Evolutionary conservation across 1,140 invertebrate species (phyloP), one percentile per base, ranked within the genome.

Genomic region (Pantala flavescens): DNA sequence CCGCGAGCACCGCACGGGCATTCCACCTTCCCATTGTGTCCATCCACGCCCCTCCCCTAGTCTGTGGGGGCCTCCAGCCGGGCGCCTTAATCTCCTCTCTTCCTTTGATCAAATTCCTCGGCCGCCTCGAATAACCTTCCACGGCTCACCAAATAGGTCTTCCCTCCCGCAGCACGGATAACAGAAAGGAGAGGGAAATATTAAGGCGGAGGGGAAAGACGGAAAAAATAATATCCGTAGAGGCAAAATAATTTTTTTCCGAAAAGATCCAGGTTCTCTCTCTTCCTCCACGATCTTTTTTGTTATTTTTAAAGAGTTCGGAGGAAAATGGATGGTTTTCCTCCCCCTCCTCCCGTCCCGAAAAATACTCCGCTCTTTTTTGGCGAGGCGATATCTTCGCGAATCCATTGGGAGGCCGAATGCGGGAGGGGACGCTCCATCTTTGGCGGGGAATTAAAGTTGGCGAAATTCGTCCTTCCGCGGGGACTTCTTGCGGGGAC

Each of bases 61-160:
- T 63, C 16, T 63, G 49, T 63, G 49, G 49, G 49, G 49, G 49
- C 49, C 49, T 63, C 49, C 49, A 63, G n/a, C 49, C 49, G 49
- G 49, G 49, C 49, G 49, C 49, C 49, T 63, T 63, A 63, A 63
- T 63, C 49, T 63, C 49, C 49, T 63, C 49, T 21, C 14, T 63
- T 21, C 49, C 49, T 63, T 63, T 63, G 49, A 63, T 63, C 49
- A 63, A 63, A 63, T 63, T 63, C 49, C 49, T 63, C n/a, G 49
- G 49, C 49, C 49, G 49, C 49, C 49, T 63, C 49, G 49, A 63
- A 63, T 63, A 63, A 63, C 49, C 49, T 63, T 63, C 49, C 49
- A 63, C 49, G 49, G 49, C 49, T 63, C 49, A 63, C 49, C 49
- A 63, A 63, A 63, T 63, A 21, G 49, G 49, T 63, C n/a, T 12